Conservation (phyloP, 1,140 invertebrate genomes). For the Mizuhopecten yessoensis region DNA sequence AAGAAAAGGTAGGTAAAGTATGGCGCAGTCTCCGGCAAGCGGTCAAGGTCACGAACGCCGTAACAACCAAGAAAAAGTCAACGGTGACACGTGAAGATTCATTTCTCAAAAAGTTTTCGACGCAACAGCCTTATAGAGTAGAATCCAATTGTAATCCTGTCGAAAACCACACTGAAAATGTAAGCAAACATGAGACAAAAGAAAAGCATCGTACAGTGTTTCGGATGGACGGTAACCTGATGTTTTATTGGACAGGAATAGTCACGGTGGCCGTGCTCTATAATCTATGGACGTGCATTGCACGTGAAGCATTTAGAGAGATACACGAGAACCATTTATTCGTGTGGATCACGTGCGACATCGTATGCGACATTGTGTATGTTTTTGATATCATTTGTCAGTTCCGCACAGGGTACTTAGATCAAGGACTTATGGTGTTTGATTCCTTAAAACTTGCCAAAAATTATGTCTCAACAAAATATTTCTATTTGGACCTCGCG, state of each 20-base stretch:
- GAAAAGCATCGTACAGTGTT: conserved; percentile 86
- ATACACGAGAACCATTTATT: conserved; percentile 87
- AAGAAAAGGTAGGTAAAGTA: conserved; percentile 57
- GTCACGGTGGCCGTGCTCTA: conserved; percentile 95
- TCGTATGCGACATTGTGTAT: conserved; percentile 93
- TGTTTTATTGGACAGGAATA: conserved; percentile 96
- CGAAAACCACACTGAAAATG: conserved; percentile 51
- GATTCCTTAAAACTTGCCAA: conserved; percentile 94
- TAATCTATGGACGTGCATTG: conserved; percentile 97
- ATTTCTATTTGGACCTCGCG: conserved; percentile 93
- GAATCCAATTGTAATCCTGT: conserved; percentile 57
- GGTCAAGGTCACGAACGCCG: conserved; percentile 94
- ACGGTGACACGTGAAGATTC: conserved; percentile 96
- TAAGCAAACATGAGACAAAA: conserved; percentile 83
- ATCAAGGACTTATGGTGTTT: conserved; percentile 97
- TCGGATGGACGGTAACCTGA: conserved; percentile 97
- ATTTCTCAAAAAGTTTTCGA: conserved; percentile 96
- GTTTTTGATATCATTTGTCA: conserved; percentile 94
- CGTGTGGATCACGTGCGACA: conserved; percentile 92
- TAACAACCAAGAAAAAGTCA: conserved; percentile 89
- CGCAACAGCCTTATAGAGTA: conserved; percentile 87
- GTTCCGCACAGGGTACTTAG: conserved; percentile 96
- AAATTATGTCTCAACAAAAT: conserved; percentile 93
- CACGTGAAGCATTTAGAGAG: conserved; percentile 96
- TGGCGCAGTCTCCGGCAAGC: conserved; percentile 97